These are phyloP conservation scores for Lithophane semibrunnea DNA, from an alignment of 2,888 invertebrate species.

Conservation along the genomic window DNA sequence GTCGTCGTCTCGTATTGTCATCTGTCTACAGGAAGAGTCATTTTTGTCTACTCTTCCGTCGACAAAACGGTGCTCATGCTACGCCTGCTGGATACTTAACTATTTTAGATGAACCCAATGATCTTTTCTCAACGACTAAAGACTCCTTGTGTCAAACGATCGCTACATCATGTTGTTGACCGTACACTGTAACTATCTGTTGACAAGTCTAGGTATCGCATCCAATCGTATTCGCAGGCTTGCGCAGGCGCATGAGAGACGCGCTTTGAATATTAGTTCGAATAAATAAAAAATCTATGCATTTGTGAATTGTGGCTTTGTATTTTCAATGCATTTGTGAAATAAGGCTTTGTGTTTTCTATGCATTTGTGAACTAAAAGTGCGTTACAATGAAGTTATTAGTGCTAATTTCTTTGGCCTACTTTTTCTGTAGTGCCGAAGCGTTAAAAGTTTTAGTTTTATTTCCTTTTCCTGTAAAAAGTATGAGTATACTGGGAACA, in stretches of 20 bases:
- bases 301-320: background rate
- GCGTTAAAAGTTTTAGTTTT: conserved; percentile 68
- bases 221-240: background rate
- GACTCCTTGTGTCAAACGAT: background rate
- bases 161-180: conserved; percentile 3
- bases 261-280: background rate
- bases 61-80: no score
- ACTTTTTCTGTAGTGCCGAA: conserved; percentile 29
- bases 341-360: background rate
- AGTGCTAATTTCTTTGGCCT: conserved; percentile 23
- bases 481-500: conserved; percentile 69
- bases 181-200: background rate
- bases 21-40: no score
- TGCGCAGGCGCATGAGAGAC: conserved; percentile 6
- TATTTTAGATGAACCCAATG: background rate
- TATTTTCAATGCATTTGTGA: no score
- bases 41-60: no score
- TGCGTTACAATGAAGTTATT: conserved; percentile 52
- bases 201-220: background rate
- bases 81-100: no score
- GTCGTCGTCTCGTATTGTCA: no score
- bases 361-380: conserved; percentile 14
- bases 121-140: background rate
- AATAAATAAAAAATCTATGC: no score
- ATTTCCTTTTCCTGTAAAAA: conserved; percentile 66